Conservation (phyloP, 2,888 invertebrate genomes). For the Heteromurus nitidus region DNA sequence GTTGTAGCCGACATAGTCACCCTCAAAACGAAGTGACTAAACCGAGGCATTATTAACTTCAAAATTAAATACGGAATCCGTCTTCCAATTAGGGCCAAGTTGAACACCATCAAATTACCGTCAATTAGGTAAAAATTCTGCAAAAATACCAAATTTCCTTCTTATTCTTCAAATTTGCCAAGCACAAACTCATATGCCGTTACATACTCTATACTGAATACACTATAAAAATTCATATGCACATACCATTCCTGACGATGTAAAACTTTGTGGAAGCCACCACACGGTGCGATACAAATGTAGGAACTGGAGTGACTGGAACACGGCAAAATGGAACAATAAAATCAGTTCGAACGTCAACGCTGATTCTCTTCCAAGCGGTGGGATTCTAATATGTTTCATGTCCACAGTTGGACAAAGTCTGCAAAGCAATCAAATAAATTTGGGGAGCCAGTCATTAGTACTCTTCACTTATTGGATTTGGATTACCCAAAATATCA, state of each 20-base stretch:
- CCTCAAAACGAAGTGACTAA: constrained; percentile 75
- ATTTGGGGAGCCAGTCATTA: neutral
- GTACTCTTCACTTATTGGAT: neutral
- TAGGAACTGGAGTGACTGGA: constrained; percentile 87
- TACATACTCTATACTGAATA: no score
- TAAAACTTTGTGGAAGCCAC: constrained; percentile 97
- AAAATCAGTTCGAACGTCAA: constrained; percentile 69
- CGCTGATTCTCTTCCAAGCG: constrained; percentile 68
- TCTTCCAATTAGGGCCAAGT: constrained; percentile 86
- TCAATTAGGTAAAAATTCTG: constrained; percentile 98
- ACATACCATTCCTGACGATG: constrained; percentile 89
- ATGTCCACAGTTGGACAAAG: constrained; percentile 64
- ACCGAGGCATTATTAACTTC: constrained; percentile 77
- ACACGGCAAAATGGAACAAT: constrained; percentile 67
- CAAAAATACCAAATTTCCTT: no score
- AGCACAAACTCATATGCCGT: no score
- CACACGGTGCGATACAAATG: constrained; percentile 96
- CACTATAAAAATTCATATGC: neutral
- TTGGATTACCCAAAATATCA: neutral
- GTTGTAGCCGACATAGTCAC: constrained; percentile 64
- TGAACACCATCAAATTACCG: constrained; percentile 88
- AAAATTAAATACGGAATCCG: constrained; percentile 84
- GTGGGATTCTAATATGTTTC: constrained; percentile 72
- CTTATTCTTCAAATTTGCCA: no score
- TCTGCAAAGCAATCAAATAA: constrained; percentile 13